Base-by-base conservation (phyloP, 2,113 vertebrate genomes). In the Saccopteryx leptura region DNA sequence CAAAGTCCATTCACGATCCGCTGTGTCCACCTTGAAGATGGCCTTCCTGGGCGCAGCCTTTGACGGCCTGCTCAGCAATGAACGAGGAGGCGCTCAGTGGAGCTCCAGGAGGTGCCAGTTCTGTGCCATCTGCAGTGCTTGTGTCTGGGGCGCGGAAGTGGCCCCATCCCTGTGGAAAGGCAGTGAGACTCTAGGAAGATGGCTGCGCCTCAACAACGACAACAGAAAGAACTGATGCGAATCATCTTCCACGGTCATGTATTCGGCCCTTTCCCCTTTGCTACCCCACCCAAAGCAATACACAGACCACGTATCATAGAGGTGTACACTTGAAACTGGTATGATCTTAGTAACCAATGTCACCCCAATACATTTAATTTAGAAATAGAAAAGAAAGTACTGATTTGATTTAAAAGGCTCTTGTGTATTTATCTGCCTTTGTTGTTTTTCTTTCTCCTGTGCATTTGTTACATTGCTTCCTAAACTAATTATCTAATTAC, bases 401-500 rank as follows among this genome's bases (percentile, higher is more conserved):
- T 21, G 17, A 83, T 54, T 31, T 56, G 58, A 33, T 75, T 48
- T 78, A 23, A 61, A 92, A 90, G 86, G 61, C 58, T 82, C 52
- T 65, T 84, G 50, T 60, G 95, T 88, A 89, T 83, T 79, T 79
- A 76, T 74, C 86, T 54, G 56, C 23, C 58, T 58, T 79, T 78
- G 90, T n/a, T 97, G 82, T 92, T 96, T 96, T 95, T 65, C 92
- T 95, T 74, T 96, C 78, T 96, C 88, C 91, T 82, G 19, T 91
- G 79, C 65, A 92, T 93, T 75, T 97, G 89, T 86, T 94, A 91
- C 46, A 61, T 66, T 87, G 94, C 86, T 95, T 75, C 81, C 68
- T 60, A 88, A 96, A 95, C 94, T 93, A 97, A 97, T 97, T 97
- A 94, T 95, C 91, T 97, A 96, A 98, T 98, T 98, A 97, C 48